These are phyloP conservation scores for Chiropotes sagulatus DNA, from an alignment of 2,797 vertebrate species.

Conservation along the genomic window DNA sequence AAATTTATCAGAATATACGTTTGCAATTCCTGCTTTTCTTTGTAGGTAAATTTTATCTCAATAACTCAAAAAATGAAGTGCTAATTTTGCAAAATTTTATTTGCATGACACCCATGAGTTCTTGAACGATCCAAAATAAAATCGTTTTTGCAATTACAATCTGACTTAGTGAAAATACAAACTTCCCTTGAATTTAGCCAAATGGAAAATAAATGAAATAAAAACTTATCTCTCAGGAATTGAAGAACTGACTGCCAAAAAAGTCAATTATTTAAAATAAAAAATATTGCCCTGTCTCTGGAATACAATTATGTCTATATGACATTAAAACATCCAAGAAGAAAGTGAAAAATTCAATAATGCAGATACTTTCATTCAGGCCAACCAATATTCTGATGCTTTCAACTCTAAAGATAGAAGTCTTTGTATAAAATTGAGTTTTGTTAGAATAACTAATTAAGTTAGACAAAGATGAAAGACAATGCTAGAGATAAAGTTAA, in stretches of 20 bases:
- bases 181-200: background rate
- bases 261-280: conserved; percentile 25
- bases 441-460: conserved; percentile 13
- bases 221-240: background rate
- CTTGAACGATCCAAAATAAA: background rate
- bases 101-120: background rate
- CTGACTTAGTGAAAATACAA: background rate
- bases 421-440: conserved; percentile 17
- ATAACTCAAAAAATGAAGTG: background rate
- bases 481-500: conserved; percentile 11
- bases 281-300: background rate
- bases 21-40: background rate
- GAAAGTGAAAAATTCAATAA: conserved; percentile 24
- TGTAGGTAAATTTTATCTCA: background rate
- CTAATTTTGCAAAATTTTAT: background rate
- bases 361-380: background rate
- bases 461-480: conserved; percentile 38
- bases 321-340: background rate
- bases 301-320: background rate
- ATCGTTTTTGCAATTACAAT: conserved; percentile 10
- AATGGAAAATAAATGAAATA: background rate
- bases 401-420: background rate
- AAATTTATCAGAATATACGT: background rate
- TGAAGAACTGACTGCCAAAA: background rate
- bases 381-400: background rate